These are phyloP conservation scores for Planiliza haematocheilus DNA, from an alignment of 2,113 vertebrate species.

Conservation along the genomic window DNA sequence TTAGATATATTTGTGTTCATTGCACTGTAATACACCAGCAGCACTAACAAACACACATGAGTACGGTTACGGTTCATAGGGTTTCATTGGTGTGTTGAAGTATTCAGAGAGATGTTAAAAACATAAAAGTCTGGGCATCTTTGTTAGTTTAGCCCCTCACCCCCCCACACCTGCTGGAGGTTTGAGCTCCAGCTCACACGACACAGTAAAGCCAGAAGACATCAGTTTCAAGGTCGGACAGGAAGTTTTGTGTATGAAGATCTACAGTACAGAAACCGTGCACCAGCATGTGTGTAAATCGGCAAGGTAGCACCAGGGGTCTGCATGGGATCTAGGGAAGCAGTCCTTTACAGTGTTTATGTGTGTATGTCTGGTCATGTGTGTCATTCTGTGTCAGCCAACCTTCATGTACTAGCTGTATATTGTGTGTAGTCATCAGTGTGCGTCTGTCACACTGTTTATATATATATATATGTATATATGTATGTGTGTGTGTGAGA, in stretches of 20 bases:
- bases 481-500: slow-evolving; percentile 32
- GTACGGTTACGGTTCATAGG: slow-evolving; percentile 39
- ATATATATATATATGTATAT: too few relatives aligned
- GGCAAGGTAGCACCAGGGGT: slow-evolving; percentile 77
- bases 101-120: slow-evolving; percentile 44
- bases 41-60: slow-evolving; percentile 47
- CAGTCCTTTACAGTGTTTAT: slow-evolving; percentile 66
- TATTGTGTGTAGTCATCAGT: slow-evolving; percentile 50
- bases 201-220: slow-evolving; percentile 73
- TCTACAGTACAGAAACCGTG: slow-evolving; percentile 52
- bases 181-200: slow-evolving; percentile 47
- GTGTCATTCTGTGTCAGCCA: slow-evolving; percentile 62
- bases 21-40: slow-evolving; percentile 51
- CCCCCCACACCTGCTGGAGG: too few relatives aligned
- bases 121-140: slow-evolving; percentile 43
- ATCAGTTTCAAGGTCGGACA: slow-evolving; percentile 72
- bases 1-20: slow-evolving; percentile 44
- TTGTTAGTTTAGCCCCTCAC: slow-evolving; percentile 36
- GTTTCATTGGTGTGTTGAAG: slow-evolving; percentile 57
- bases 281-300: slow-evolving; percentile 43
- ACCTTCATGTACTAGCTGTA: slow-evolving; percentile 70
- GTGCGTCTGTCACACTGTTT: slow-evolving; percentile 53
- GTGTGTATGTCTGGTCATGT: slow-evolving; percentile 45
- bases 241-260: slow-evolving; percentile 58
- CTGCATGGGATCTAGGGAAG: slow-evolving; percentile 66